Conservation (phyloP, 1,140 invertebrate species). For the Scaptomyza pallida region DNA sequence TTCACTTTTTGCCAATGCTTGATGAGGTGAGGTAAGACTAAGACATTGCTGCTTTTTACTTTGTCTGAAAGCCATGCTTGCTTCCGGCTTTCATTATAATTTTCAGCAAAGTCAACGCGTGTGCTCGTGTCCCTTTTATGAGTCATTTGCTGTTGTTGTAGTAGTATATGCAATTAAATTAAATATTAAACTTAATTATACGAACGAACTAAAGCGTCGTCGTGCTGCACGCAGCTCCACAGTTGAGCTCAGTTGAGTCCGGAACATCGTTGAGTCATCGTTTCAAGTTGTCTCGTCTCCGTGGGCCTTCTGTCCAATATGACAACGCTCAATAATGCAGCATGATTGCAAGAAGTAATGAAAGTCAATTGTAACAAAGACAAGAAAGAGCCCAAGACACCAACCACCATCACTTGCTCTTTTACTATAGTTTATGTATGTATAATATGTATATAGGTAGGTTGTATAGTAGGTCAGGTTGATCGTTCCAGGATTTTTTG, state of each 20-base stretch:
- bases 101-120: slow-evolving; percentile 55
- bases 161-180: slow-evolving; percentile 77
- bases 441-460: neutral
- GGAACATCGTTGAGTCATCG: slow-evolving; percentile 13
- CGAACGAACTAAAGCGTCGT: slow-evolving; percentile 61
- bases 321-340: slow-evolving; percentile 78
- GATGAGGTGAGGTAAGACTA: slow-evolving; percentile 19
- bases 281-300: slow-evolving; percentile 37
- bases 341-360: slow-evolving; percentile 80
- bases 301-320: slow-evolving; percentile 65
- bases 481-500: slow-evolving; percentile 45
- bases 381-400: slow-evolving; percentile 29
- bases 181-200: slow-evolving; percentile 83
- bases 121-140: slow-evolving; percentile 74
- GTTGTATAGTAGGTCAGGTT: slow-evolving; percentile 25
- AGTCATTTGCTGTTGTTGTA: slow-evolving; percentile 32
- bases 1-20: slow-evolving; percentile 48
- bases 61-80: slow-evolving; percentile 33
- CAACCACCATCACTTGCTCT: slow-evolving; percentile 29
- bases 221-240: slow-evolving; percentile 49
- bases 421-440: neutral
- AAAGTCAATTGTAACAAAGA: slow-evolving; percentile 75
- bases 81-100: slow-evolving; percentile 70
- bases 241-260: slow-evolving; percentile 8
- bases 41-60: slow-evolving; percentile 19